phyloP scores from a whole-genome alignment of 2,888 invertebrate species.

The Iselma pallidipennis region DNA sequence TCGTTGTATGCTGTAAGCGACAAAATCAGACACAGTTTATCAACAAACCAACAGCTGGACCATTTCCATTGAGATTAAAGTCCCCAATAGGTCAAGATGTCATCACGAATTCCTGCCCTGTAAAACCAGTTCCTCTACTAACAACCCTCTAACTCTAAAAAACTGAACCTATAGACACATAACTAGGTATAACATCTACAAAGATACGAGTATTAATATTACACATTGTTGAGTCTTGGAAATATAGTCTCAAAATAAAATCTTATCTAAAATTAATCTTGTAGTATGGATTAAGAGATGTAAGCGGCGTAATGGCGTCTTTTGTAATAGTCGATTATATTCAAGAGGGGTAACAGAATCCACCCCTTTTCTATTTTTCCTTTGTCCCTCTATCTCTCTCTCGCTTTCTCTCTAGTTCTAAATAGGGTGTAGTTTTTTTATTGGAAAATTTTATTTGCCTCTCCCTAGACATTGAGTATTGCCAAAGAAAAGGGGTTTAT shows the following conservation, averaged over 20 bases:
- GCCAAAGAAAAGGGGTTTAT: constrained; percentile 53
- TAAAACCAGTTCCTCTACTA: not conserved
- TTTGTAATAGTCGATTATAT: not conserved
- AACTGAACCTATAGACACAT: not conserved
- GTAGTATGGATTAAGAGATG: too few species aligned
- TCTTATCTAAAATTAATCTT: not conserved
- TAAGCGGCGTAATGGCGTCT: not conserved
- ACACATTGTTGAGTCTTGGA: too few species aligned
- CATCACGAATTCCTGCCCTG: not conserved
- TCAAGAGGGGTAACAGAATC: not conserved
- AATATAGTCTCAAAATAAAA: not conserved
- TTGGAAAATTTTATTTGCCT: too few species aligned
- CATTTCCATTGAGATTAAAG: not conserved
- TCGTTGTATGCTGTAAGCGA: too few species aligned
- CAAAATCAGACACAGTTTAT: not conserved
- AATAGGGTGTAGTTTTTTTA: not conserved
- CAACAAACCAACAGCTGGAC: not conserved
- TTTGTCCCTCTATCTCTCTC: not conserved
- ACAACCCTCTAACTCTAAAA: not conserved
- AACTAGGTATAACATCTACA: too few species aligned
- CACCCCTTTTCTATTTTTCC: not conserved
- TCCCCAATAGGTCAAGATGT: not conserved
- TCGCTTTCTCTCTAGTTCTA: not conserved
- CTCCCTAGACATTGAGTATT: constrained; percentile 6
- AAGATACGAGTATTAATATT: too few species aligned